These are phyloP conservation scores for Charadrius vociferus DNA, from an alignment of 2,113 vertebrate species.

Conservation along the genomic window DNA sequence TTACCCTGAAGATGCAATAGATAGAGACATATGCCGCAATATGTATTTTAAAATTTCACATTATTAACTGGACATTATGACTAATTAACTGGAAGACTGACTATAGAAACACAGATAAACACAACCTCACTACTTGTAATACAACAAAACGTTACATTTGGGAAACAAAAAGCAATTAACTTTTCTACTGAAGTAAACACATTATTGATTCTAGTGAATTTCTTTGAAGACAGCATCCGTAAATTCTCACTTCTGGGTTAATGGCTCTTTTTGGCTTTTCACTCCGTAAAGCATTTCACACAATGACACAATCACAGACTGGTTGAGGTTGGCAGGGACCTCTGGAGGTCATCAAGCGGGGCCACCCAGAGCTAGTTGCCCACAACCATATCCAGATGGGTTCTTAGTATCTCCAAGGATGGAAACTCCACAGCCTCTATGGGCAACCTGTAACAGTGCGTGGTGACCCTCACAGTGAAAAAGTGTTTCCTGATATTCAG, in stretches of 20 bases:
- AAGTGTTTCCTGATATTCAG: neutral
- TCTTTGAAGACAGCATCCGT: neutral
- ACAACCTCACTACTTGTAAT: neutral
- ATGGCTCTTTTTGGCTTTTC: neutral
- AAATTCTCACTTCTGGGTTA: neutral
- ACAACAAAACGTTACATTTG: neutral
- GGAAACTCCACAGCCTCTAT: neutral
- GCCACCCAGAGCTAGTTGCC: neutral
- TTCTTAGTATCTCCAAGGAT: neutral
- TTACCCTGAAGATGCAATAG: neutral
- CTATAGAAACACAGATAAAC: neutral
- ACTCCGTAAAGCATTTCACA: neutral
- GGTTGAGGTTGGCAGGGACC: neutral
- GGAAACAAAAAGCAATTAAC: neutral
- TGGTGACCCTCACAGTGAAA: too few relatives aligned
- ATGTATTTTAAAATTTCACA: neutral
- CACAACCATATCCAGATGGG: neutral
- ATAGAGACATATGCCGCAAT: neutral
- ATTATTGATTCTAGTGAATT: fast-evolving
- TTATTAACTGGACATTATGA: fast-evolving
- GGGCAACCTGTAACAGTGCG: neutral
- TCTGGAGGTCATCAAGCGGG: neutral
- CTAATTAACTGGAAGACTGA: neutral
- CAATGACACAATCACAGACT: neutral
- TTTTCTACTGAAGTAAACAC: neutral